Base-by-base conservation (phyloP, 2,888 invertebrate species). In the Vesta saturnalis region DNA sequence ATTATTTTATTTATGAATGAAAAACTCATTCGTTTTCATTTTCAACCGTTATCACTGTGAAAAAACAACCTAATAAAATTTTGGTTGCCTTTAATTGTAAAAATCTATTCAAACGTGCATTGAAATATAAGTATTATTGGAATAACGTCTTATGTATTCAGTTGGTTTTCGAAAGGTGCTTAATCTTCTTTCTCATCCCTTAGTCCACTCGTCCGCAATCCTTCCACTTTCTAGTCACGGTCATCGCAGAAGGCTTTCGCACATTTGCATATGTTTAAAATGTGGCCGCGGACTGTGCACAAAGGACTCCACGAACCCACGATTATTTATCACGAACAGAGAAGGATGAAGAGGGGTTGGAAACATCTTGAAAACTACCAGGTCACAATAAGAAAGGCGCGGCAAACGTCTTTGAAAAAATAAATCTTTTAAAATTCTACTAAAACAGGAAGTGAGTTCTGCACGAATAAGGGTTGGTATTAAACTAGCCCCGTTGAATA, bases 201-300 rank as follows among this genome's bases (percentile, higher is more conserved):
- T 72, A 70, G 76, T 73, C 73, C 72, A 66, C 64, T 62, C 71
- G 69, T 68, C 77, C 76, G 76, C 78, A 77, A 77, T 78, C 74
- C 73, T 81, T 81, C 78, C 76, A 80, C 77, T 81, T 82, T 82
- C 82, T 74, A 79, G 82, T 82, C 83, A 83, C 82, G 82, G 83
- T 82, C 82, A 81, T 77, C 80, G 75, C 77, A 79, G 77, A 77
- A 79, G 80, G 80, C 79, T 80, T 80, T 77, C 72, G 52, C 73
- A 74, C 79, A 84, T 84, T 84, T 83, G 83, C 84, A 84, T 84
- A 83, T 78, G 82, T 82, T 83, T 82, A 82, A 83, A 82, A 83
- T 82, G 83, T 83, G 83, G 81, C 81, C 82, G 79, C 81, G 79
- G 78, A 77, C 76, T 73, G 79, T 77, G 77, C 81, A 83, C 81